Base-by-base conservation (phyloP, 2,797 vertebrate species). In the Spinibarbus caldwelli region DNA sequence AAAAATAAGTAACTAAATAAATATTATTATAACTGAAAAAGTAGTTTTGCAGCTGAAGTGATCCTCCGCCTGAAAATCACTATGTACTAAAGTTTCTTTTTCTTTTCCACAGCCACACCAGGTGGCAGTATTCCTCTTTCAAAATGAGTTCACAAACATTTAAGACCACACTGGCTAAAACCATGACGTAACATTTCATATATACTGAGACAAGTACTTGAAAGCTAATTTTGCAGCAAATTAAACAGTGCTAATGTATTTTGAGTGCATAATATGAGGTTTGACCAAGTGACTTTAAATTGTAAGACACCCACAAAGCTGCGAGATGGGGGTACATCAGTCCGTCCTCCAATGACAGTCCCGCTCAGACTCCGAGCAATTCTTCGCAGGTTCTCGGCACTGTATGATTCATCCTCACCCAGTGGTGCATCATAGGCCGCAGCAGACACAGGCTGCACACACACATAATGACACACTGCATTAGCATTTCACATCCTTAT, bases 301-400 rank as follows among this genome's bases (percentile, higher is more conserved):
- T 72, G 67, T 66, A 23, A 11, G 41, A 54, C 90, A 95, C 96
- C 94, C 94, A 97, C 96, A 91, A 95, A 95, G 93, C 93, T 95
- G 85, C 90, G 94, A 91, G 95, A 95, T 89, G 93, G 92, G 85
- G 93, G 89, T 15, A 93, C 85, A 66, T 96, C 95, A 66, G 94
- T 91, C 86, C 93, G 94, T 41, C 95, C 93, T 89, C 95, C 92
- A 68, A 95, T 90, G 89, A 93, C 91, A 1, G 94, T 96, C 80
- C 95, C 95, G 79, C 96, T 97, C 90, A 98, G 94, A 91, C 95
- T 97, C 88, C 94, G 93, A 80, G 96, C 93, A 87, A 97, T 92
- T 83, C 96, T 95, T 41, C 95, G 94, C 90, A 98, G 95, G 92
- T 97, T 97, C 85, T 97, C 97, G 80, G 96, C 96, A 87, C 94